Evolutionary conservation across 1,140 invertebrate species (phyloP), one percentile per base, ranked within the genome.

Genomic region (Diachasmimorpha longicaudata): DNA sequence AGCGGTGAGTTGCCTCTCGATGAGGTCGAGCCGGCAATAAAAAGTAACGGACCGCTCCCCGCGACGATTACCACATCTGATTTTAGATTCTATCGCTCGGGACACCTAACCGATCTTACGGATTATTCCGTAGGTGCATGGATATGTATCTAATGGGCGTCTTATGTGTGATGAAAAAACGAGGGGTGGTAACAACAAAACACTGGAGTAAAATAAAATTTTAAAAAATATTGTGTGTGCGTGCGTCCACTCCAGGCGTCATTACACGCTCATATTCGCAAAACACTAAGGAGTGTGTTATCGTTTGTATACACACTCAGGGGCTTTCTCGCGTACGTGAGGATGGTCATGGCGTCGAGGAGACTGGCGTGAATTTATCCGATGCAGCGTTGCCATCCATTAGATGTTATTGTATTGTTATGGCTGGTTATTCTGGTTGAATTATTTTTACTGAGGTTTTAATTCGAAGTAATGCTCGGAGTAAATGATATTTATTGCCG

Each of bases 331-430:
- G 23, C 31, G 46, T 46, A 68, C 72, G 44, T 69, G 37, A 63
- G 68, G 72, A 66, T 73, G 72, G 25, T 31, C 74, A 82, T 83
- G 79, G 81, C 81, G 82, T 83, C 82, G 79, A 72, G 74, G 44
- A 77, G 78, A 79, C 73, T 77, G 69, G 69, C 78, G 79, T 44
- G 79, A 78, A 85, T 82, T 86, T 81, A 85, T 83, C 77, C 75
- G 78, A 76, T 72, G 79, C 79, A 75, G 76, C 77, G 80, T 70
- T 78, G 82, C 77, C 81, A 79, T 75, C 78, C 77, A 84, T 85
- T 81, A 82, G 77, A 74, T 80, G 81, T 83, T 80, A 81, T 81
- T 73, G 63, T 78, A 71, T 76, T 63, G 44, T 68, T 70, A 83
- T 82, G 79, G 80, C 84, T 80, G 14, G 81, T 85, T 84, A 84